Evolutionary conservation across 1,140 invertebrate species (phyloP).

Genomic region (Ostrea denselamellosa): DNA sequence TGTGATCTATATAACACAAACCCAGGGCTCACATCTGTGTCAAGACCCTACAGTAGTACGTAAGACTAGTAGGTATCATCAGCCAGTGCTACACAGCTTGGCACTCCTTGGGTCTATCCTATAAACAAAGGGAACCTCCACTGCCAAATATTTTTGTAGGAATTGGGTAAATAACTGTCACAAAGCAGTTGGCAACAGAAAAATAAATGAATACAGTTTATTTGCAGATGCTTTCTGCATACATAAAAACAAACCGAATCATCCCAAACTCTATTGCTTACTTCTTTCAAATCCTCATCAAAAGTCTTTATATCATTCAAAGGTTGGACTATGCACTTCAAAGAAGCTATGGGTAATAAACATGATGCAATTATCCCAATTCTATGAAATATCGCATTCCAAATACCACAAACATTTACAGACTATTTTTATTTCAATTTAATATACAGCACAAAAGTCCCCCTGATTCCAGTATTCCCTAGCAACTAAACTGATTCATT

Average conservation of each 20-base stretch:
- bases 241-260: too few relatives aligned
- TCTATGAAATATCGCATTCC: too few relatives aligned
- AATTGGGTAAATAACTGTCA: neutral
- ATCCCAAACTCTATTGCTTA: too few relatives aligned
- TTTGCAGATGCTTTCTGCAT: too few relatives aligned
- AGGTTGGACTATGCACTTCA: too few relatives aligned
- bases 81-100: neutral
- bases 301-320: too few relatives aligned
- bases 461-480: neutral
- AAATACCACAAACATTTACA: too few relatives aligned
- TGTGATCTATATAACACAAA: slow-evolving; percentile 15
- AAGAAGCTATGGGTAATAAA: too few relatives aligned
- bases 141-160: neutral
- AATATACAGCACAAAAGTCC: too few relatives aligned
- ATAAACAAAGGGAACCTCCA: neutral
- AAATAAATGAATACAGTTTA: neutral
- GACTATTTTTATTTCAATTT: too few relatives aligned
- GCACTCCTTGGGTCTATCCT: neutral
- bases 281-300: too few relatives aligned
- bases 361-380: too few relatives aligned
- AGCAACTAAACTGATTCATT: neutral
- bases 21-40: neutral
- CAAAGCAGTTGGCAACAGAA: neutral
- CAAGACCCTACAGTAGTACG: neutral
- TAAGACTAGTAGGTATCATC: neutral